Evolutionary conservation across 2,113 vertebrate species (phyloP).

Genomic region (Chitala chitala): DNA sequence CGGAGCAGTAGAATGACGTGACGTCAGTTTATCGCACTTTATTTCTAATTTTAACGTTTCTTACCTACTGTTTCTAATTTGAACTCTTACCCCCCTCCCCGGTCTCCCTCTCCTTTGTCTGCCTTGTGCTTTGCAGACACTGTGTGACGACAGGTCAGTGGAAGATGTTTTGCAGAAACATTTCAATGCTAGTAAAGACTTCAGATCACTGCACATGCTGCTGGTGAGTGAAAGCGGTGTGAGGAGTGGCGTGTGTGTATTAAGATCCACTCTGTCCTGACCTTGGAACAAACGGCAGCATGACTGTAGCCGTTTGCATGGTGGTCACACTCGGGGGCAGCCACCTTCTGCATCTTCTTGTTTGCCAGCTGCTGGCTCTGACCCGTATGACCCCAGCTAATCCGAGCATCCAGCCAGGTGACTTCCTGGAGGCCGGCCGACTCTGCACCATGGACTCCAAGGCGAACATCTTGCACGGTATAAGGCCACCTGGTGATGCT

Average conservation of each 20-base stretch:
- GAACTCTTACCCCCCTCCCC: too few relatives aligned
- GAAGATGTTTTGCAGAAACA: conserved; percentile 69
- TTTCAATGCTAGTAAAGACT: conserved; percentile 74
- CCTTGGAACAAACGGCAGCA: too few relatives aligned
- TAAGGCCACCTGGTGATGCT: conserved; percentile 23
- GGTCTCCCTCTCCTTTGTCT: too few relatives aligned
- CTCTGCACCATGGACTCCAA: conserved; percentile 69
- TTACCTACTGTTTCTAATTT: too few relatives aligned
- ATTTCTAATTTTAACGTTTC: background rate
- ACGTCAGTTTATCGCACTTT: background rate
- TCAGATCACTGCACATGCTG: conserved; percentile 74
- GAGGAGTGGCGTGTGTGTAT: background rate
- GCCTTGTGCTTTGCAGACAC: conserved; percentile 51
- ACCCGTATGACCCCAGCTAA: conserved; percentile 61
- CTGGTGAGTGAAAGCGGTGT: conserved; percentile 61
- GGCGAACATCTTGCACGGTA: conserved; percentile 87
- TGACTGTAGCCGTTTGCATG: too few relatives aligned
- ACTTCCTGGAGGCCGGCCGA: conserved; percentile 76
- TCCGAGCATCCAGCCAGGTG: conserved; percentile 58
- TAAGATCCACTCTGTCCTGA: too few relatives aligned
- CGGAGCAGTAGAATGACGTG: background rate
- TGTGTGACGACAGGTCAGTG: conserved; percentile 70
- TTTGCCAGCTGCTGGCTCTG: conserved; percentile 70
- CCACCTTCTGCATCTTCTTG: background rate
- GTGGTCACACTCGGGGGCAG: background rate